Conservation (phyloP, 2,113 vertebrate species). For the Lagopus muta region DNA sequence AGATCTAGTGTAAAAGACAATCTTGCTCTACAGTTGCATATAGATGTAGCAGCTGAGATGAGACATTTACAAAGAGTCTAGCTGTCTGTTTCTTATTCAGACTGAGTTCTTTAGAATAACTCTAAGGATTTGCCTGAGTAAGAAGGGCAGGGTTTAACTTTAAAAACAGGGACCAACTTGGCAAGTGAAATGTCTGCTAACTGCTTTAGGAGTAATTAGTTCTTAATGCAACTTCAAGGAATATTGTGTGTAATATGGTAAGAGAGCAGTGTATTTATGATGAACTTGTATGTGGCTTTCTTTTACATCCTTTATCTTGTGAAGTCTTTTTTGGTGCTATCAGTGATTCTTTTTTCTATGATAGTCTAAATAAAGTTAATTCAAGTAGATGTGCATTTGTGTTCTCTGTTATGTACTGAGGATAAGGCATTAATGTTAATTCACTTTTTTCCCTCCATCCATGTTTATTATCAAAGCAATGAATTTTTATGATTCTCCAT, state of each 20-base stretch:
- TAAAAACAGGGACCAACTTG: not conserved
- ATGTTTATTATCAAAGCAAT: not conserved
- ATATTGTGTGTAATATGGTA: not conserved
- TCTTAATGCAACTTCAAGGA: not conserved
- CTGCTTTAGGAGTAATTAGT: not conserved
- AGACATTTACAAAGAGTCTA: not conserved
- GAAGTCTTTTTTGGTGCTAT: not conserved
- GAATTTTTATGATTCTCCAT: not conserved
- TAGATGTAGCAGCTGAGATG: not conserved
- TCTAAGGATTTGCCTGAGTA: not conserved
- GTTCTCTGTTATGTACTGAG: not conserved
- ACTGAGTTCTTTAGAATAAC: not conserved
- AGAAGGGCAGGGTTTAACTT: not conserved
- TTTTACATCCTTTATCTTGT: not conserved
- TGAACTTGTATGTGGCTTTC: not conserved
- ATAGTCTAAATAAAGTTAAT: slow-evolving; percentile 18
- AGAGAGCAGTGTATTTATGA: not conserved
- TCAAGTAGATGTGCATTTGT: not conserved
- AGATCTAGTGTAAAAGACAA: not conserved
- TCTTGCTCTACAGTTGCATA: not conserved
- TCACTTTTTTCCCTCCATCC: not conserved
- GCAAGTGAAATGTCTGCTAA: not conserved
- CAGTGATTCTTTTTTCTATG: slow-evolving; percentile 11
- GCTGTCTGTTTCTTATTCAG: not conserved
- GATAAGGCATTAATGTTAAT: not conserved